Base-by-base conservation (phyloP, 2,888 invertebrate species). In the Microdon myrmicae region DNA sequence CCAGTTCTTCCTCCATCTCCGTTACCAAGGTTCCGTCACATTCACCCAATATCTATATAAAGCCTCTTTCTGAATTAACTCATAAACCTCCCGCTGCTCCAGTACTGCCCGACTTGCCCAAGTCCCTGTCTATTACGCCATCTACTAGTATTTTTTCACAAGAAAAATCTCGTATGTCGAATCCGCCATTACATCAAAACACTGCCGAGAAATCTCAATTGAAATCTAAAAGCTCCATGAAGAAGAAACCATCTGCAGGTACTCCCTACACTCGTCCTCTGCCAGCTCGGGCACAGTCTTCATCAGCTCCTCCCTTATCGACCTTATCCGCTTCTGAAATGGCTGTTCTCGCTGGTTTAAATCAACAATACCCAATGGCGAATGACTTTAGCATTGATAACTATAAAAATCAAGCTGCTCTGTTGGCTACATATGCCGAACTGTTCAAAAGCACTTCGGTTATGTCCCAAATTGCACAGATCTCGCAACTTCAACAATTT, bases 111-210 rank as follows among this genome's bases (percentile, higher is more conserved):
- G 71, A 71, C 23, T 39, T 71, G 25, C 73, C 73, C 5, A 73
- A 73, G 60, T 72, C 72, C 7, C 53, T 73, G 3, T 70, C 72
- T 1, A 72, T 73, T n/a, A 72, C 71, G 6, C 71, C 73, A 17
- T 56, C 72, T 4, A 58, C 68, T n/a, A 48, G 53, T 28, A n/a
- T 35, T 8, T 41, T 38, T 7, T 32, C 55, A 5, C n/a, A 48
- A 3, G 70, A 69, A 28, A 68, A 68, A 37, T 22, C 47, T 3
- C 44, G 53, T 4, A 7, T 54, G 8, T 29, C 66, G 2, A 58
- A 44, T 14, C 32, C 68, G 7, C 59, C 70, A 1, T 12, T 68
- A 31, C 31, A 59, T 25, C 44, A 67, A 12, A 66, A 68, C 16
- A 25, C 53, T 6, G 16, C 14, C 8, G 59, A 64, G 5, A 67